phyloP scores from a whole-genome alignment of 2,888 invertebrate species.

The Pterobdella sp. region DNA sequence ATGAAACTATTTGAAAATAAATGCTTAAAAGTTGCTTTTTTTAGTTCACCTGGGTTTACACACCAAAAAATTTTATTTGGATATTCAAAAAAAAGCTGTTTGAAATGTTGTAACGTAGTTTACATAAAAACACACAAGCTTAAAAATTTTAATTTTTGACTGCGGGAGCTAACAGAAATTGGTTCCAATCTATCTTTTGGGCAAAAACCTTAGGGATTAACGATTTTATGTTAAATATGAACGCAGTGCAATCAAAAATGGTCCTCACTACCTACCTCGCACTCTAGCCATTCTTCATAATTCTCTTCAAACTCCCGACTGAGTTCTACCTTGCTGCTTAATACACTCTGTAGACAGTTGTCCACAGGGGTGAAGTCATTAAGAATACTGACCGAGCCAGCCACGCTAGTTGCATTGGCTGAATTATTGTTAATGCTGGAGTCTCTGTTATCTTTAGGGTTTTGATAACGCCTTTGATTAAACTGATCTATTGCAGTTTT shows the following conservation, averaged over 20 bases:
- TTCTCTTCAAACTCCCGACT: slow-evolving; percentile 65
- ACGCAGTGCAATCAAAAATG: not conserved
- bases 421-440: slow-evolving; percentile 42
- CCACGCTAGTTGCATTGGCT: slow-evolving; percentile 60
- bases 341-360: slow-evolving; percentile 71
- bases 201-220: slow-evolving; percentile 11
- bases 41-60: no score
- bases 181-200: slow-evolving; percentile 8
- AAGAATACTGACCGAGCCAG: slow-evolving; percentile 58
- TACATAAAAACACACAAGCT: no score
- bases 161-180: not conserved
- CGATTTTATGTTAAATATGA: no score
- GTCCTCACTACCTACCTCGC: slow-evolving; percentile 64
- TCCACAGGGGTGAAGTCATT: slow-evolving; percentile 63
- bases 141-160: not conserved
- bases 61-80: no score
- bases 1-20: no score
- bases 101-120: no score
- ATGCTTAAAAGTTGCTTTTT: no score
- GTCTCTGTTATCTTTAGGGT: not conserved
- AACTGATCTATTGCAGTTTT: slow-evolving; percentile 89
- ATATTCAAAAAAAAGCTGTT: no score
- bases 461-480: slow-evolving; percentile 77
- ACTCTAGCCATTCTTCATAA: slow-evolving; percentile 88
- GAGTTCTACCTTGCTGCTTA: slow-evolving; percentile 70